Percentiles rank a stretch among this genome's conserved stretches.
Evolutionary conservation across 2,113 vertebrate genomes (phyloP).

Genomic region (Solea solea): DNA sequence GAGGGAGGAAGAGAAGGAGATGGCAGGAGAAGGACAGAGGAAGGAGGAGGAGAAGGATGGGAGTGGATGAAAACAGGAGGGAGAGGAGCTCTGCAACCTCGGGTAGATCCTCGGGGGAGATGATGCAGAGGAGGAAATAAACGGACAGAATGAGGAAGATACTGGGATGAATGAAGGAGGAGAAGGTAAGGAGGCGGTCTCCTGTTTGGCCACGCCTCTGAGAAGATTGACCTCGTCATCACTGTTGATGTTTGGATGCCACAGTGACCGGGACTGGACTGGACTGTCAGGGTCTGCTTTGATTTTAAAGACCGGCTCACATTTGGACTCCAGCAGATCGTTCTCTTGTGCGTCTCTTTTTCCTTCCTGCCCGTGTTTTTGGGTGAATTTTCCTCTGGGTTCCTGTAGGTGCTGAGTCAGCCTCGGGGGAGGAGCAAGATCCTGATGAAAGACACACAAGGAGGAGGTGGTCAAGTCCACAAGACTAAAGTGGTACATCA

Average conservation of each 20-base stretch:
- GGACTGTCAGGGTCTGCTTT: slow-evolving; percentile 49
- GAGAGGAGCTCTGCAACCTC: neutral
- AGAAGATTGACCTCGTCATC: neutral
- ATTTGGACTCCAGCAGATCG: neutral
- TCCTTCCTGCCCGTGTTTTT: neutral
- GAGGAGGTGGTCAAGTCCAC: neutral
- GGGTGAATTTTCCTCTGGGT: neutral
- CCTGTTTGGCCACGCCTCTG: neutral
- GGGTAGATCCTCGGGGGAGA: slow-evolving; percentile 4
- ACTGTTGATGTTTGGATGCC: neutral
- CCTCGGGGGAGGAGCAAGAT: slow-evolving; percentile 7
- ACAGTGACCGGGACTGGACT: rapidly evolving
- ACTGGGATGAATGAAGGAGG: neutral
- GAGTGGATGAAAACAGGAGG: slow-evolving; percentile 20
- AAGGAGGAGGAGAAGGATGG: slow-evolving; percentile 41
- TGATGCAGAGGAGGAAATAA: neutral
- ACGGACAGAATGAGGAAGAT: neutral
- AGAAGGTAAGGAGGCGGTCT: slow-evolving; percentile 62
- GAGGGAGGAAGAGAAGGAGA: slow-evolving; percentile 21
- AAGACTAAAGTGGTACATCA: neutral
- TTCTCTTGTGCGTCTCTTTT: neutral
- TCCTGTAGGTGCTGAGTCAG: neutral
- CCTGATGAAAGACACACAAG: slow-evolving; percentile 29
- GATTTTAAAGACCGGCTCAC: neutral
- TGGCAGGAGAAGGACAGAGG: slow-evolving; percentile 12